Percentiles rank a stretch among this genome's conserved stretches.
Evolutionary conservation across 1,140 invertebrate genomes (phyloP).

Genomic region (Eurosta solidaginis): DNA sequence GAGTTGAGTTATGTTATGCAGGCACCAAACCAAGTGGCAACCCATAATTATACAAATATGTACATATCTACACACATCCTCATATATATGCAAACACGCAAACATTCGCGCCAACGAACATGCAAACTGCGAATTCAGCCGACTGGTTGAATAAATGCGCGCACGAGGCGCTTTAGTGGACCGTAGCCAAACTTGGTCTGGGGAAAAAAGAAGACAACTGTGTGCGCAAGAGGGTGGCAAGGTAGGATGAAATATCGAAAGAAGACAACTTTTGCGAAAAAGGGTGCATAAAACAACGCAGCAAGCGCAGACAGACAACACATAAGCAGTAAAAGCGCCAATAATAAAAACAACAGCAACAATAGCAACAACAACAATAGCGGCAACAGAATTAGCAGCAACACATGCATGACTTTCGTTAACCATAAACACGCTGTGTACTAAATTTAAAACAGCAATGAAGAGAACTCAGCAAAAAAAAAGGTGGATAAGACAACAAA

Average conservation of each 20-base stretch:
- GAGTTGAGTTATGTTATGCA: not conserved
- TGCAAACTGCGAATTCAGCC: not conserved
- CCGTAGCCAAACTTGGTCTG: not conserved
- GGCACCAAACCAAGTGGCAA: not conserved
- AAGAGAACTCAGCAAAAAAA: constrained; percentile 17
- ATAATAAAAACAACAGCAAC: not conserved
- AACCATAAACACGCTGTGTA: constrained; percentile 25
- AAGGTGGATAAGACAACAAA: not conserved
- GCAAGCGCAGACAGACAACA: not conserved
- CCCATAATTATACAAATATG: not conserved
- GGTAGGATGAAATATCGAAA: not conserved
- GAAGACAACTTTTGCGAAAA: not conserved
- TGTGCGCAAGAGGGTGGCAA: not conserved
- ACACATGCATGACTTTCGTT: constrained; percentile 28
- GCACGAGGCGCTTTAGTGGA: not conserved
- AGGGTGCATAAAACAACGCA: not conserved
- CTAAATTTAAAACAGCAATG: constrained; percentile 31
- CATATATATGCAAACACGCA: not conserved
- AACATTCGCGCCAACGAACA: not conserved
- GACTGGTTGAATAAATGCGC: not conserved
- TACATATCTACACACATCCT: not conserved
- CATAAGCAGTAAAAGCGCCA: not conserved
- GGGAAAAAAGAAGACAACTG: not conserved
- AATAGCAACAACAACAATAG: not conserved
- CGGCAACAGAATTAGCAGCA: not conserved